Conservation (phyloP, 2,113 vertebrate species). For the Cyanoramphus novaezelandiae region DNA sequence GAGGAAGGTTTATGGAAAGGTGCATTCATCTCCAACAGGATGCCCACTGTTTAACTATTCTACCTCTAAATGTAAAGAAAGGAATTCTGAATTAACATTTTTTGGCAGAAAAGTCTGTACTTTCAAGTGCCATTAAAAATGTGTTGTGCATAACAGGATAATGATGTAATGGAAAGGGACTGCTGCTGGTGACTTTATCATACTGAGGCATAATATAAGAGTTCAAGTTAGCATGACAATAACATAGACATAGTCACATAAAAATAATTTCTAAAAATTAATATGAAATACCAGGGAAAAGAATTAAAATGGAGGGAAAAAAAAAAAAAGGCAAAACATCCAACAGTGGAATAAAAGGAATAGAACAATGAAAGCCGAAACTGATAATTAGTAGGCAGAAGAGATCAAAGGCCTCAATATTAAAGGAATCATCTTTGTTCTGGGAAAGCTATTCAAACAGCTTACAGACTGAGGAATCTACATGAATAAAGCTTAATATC, state of each 20-base stretch:
- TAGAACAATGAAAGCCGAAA: conserved; percentile 13
- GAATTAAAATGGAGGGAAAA: background rate
- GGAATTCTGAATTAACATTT: background rate
- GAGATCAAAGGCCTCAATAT: conserved; percentile 52
- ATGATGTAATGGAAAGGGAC: background rate
- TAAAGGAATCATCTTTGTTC: conserved; percentile 45
- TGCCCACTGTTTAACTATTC: background rate
- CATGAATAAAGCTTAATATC: conserved; percentile 1
- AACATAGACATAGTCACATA: background rate
- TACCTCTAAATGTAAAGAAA: background rate
- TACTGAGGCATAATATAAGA: background rate
- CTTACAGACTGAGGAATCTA: conserved; percentile 24
- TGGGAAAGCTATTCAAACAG: conserved; percentile 7
- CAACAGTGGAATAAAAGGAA: conserved; percentile 15
- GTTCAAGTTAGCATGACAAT: background rate
- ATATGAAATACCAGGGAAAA: background rate
- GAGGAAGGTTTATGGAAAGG: background rate
- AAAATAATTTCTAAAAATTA: conserved; percentile 17
- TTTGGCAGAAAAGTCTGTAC: background rate
- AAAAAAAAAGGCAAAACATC: background rate
- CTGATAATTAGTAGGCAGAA: background rate
- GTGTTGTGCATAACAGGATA: background rate
- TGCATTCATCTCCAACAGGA: background rate
- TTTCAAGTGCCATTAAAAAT: background rate
- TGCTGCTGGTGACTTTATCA: background rate